phyloP scores from a whole-genome alignment of 2,888 invertebrate genomes.

The Pilophorus perplexus region DNA sequence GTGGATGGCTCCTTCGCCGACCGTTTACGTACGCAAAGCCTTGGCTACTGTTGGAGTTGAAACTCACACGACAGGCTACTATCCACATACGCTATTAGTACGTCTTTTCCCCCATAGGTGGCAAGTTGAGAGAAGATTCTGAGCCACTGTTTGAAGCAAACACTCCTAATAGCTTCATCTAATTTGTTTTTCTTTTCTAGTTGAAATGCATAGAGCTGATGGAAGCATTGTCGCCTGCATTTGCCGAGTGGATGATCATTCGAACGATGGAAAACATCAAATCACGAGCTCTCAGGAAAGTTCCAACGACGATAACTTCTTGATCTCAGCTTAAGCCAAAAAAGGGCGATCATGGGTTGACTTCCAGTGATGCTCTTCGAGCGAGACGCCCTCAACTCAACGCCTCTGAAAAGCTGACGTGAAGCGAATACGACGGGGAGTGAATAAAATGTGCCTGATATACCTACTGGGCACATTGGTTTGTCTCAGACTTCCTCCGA shows the following conservation, averaged over 20 bases:
- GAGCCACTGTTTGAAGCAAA: too few species aligned
- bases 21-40: conserved; percentile 68
- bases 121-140: too few species aligned
- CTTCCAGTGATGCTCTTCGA: too few species aligned
- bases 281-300: conserved; percentile 59
- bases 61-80: conserved; percentile 71
- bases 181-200: conserved; percentile 43
- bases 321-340: neutral
- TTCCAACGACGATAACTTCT: conserved; percentile 43
- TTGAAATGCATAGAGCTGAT: conserved; percentile 52
- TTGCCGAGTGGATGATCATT: conserved; percentile 63
- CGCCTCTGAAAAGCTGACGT: neutral
- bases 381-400: too few species aligned
- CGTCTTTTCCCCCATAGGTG: too few species aligned
- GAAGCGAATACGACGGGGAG: too few species aligned
- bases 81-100: conserved; percentile 65
- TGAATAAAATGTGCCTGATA: too few species aligned
- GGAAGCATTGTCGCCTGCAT: conserved; percentile 56
- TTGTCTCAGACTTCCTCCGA: too few species aligned
- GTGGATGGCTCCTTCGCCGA: conserved; percentile 72
- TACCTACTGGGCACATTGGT: too few species aligned
- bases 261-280: conserved; percentile 66
- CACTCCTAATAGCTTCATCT: neutral
- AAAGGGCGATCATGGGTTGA: neutral
- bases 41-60: conserved; percentile 69